Evolutionary conservation across 2,797 vertebrate genomes (phyloP).

Genomic region (Glossophaga mutica): DNA sequence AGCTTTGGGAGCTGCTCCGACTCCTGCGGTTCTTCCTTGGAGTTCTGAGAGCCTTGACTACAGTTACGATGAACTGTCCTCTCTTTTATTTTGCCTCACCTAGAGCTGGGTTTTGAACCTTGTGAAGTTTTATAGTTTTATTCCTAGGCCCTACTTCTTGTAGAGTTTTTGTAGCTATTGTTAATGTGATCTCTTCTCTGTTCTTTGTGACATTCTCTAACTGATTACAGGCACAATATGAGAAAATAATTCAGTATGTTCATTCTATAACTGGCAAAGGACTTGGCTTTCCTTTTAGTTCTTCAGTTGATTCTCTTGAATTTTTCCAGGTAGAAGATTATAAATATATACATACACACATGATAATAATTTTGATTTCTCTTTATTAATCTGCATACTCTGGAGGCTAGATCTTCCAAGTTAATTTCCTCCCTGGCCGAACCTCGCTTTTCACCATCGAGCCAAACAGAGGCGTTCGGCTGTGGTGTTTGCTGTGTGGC

Average conservation of each 20-base stretch:
- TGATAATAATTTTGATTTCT: not conserved
- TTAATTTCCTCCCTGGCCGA: slow-evolving; percentile 31
- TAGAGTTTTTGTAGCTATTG: not conserved
- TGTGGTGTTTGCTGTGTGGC: slow-evolving; percentile 38
- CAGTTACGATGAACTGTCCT: not conserved
- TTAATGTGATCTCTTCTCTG: not conserved
- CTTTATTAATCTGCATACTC: not conserved
- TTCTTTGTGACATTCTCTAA: not conserved
- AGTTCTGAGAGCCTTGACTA: not conserved
- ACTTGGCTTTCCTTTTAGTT: not conserved
- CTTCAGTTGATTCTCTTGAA: not conserved
- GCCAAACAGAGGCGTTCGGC: not conserved
- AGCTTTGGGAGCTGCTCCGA: not conserved
- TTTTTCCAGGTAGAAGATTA: not conserved
- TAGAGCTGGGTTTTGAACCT: not conserved
- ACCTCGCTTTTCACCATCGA: slow-evolving; percentile 39
- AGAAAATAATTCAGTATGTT: not conserved
- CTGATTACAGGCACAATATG: not conserved
- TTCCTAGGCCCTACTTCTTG: not conserved
- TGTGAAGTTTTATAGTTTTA: not conserved
- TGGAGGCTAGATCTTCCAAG: not conserved
- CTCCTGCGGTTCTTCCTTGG: not conserved
- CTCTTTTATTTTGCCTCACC: not conserved
- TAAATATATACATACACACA: slow-evolving; percentile 8
- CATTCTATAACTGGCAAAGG: not conserved